Percentiles rank a stretch among this genome's conserved stretches.
These are phyloP conservation scores for Spinibarbus caldwelli DNA, from an alignment of 2,797 vertebrate genomes.

Conservation along the genomic window DNA sequence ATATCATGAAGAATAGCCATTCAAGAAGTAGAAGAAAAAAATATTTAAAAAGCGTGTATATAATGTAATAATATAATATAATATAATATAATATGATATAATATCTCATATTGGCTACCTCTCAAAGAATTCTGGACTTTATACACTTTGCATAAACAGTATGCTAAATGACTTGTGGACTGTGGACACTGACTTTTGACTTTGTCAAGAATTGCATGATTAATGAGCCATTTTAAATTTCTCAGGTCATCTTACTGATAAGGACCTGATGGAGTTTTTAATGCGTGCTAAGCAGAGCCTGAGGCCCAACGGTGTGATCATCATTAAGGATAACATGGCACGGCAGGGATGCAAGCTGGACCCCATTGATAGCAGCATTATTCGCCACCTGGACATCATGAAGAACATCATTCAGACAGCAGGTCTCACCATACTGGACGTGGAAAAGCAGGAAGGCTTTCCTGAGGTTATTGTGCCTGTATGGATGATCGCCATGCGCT, in stretches of 20 bases:
- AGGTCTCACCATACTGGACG: conserved; percentile 82
- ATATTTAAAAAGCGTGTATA: too few species aligned
- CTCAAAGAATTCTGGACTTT: neutral
- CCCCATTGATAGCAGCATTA: conserved; percentile 89
- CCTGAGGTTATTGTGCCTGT: conserved; percentile 91
- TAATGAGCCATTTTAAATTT: neutral
- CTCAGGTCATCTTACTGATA: conserved; percentile 91
- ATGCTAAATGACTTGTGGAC: neutral
- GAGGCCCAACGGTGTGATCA: conserved; percentile 86
- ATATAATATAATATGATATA: too few species aligned
- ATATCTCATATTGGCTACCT: too few species aligned
- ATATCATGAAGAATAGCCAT: too few species aligned
- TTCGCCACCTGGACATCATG: conserved; percentile 90
- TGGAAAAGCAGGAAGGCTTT: conserved; percentile 87
- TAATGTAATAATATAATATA: neutral
- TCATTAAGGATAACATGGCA: conserved; percentile 95
- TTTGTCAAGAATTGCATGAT: neutral
- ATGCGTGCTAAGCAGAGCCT: conserved; percentile 85
- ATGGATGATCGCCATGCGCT: conserved; percentile 92
- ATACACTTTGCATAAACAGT: neutral
- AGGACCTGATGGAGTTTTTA: conserved; percentile 90
- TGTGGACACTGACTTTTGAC: neutral
- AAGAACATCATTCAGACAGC: conserved; percentile 84
- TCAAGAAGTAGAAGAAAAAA: too few species aligned
- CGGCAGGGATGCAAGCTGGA: conserved; percentile 90